Evolutionary conservation across 1,140 invertebrate species (phyloP).

Genomic region (Lordiphosa mommai): DNA sequence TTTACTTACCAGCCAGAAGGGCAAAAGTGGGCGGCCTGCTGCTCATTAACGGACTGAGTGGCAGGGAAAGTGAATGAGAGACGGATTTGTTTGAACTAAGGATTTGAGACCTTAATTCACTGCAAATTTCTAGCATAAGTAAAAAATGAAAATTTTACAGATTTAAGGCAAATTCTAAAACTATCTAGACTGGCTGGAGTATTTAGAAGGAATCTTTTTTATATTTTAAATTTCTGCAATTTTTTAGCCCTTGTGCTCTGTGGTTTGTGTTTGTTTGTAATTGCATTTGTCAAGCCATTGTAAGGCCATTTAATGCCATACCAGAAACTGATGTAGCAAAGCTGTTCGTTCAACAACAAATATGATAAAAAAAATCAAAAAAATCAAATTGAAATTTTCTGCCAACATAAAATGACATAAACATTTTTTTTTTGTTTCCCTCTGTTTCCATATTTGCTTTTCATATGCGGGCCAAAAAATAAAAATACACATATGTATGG

Average conservation of each 20-base stretch:
- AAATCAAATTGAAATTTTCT: background rate
- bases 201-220: too few species aligned
- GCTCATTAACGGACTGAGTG: slow-evolving; percentile 14
- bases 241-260: too few species aligned
- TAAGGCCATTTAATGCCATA: too few species aligned
- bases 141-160: too few species aligned
- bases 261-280: too few species aligned
- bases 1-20: slow-evolving; percentile 43
- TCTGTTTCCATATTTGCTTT: slow-evolving; percentile 31
- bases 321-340: background rate
- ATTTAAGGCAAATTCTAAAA: too few species aligned
- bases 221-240: too few species aligned
- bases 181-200: too few species aligned
- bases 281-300: too few species aligned
- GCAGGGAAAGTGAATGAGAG: background rate
- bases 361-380: slow-evolving; percentile 3
- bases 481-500: slow-evolving; percentile 33
- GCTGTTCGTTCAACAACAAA: background rate
- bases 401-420: slow-evolving; percentile 23
- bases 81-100: too few species aligned
- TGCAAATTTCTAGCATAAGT: too few species aligned
- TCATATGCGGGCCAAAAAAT: slow-evolving; percentile 40
- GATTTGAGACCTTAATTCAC: too few species aligned
- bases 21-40: slow-evolving; percentile 3
- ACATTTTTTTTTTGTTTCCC: slow-evolving; percentile 13